These are phyloP conservation scores for Danio jaintianensis DNA, from an alignment of 2,797 vertebrate species.

Conservation along the genomic window DNA sequence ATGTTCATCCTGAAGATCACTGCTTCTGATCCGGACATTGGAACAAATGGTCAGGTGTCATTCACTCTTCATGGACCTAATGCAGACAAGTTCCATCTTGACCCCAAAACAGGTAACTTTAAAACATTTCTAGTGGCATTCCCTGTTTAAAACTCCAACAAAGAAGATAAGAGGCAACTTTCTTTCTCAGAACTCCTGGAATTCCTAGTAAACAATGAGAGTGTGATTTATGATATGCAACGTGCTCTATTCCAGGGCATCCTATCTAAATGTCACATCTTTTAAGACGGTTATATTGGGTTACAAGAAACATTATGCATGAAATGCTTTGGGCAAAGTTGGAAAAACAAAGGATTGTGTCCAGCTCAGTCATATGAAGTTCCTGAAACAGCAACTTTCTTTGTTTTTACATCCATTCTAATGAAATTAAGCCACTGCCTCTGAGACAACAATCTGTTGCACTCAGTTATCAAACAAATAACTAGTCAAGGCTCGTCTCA, in stretches of 20 bases:
- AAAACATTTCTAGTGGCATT: neutral
- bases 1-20: constrained; percentile 87
- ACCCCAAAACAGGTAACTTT: constrained; percentile 87
- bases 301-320: constrained; percentile 39
- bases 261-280: constrained; percentile 41
- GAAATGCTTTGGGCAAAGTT: constrained; percentile 8
- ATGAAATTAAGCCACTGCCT: neutral
- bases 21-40: constrained; percentile 87
- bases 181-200: constrained; percentile 8
- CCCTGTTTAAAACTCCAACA: constrained; percentile 27
- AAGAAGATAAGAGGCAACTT: constrained; percentile 12
- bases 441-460: constrained; percentile 8
- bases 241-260: constrained; percentile 17
- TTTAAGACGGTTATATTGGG: constrained; percentile 27
- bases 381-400: constrained; percentile 8
- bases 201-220: constrained; percentile 54
- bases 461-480: constrained; percentile 16
- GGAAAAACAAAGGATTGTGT: neutral
- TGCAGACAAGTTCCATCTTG: constrained; percentile 88
- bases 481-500: constrained; percentile 20
- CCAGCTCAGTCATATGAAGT: neutral
- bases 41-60: constrained; percentile 90
- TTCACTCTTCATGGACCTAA: constrained; percentile 91
- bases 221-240: constrained; percentile 37
- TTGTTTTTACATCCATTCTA: constrained; percentile 9